Conservation (phyloP, 2,888 invertebrate genomes). For the Oithona nana region DNA sequence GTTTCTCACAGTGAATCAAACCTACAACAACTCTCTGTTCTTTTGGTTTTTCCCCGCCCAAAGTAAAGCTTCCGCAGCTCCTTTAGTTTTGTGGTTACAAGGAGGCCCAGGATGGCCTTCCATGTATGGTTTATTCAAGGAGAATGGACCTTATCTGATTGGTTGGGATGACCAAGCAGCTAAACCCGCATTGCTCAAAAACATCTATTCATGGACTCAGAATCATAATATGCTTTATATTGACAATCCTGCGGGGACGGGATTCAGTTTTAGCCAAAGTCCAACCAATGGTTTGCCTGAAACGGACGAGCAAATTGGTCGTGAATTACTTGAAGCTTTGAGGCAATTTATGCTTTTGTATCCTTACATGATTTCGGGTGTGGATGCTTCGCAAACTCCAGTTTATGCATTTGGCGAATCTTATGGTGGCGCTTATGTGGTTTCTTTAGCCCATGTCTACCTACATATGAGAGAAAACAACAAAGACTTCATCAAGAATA, state of each 20-base stretch:
- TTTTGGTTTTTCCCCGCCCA: conserved; percentile 18
- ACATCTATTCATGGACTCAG: conserved; percentile 4
- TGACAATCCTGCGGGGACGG: conserved; percentile 11
- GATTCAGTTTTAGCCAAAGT: conserved; percentile 4
- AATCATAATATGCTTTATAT: conserved; percentile 7
- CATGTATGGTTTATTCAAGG: conserved; percentile 8
- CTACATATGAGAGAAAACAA: not conserved
- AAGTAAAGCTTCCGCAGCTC: not conserved
- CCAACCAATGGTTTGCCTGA: not conserved
- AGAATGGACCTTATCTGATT: conserved; percentile 5
- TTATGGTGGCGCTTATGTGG: conserved; percentile 8
- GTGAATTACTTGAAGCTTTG: not conserved
- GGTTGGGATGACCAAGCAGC: not conserved
- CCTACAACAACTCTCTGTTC: not conserved
- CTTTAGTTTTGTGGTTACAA: conserved; percentile 11
- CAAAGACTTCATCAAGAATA: conserved; percentile 14
- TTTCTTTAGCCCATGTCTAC: not conserved
- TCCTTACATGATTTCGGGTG: not conserved
- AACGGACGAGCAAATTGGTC: not conserved
- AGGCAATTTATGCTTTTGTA: not conserved
- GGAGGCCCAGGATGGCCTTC: conserved; percentile 13
- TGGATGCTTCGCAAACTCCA: conserved; percentile 17
- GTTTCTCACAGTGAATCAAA: not conserved
- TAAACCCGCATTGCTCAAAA: not conserved
- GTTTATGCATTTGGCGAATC: conserved; percentile 11